Conservation (phyloP, 2,888 invertebrate species). For the Graphium colonna region DNA sequence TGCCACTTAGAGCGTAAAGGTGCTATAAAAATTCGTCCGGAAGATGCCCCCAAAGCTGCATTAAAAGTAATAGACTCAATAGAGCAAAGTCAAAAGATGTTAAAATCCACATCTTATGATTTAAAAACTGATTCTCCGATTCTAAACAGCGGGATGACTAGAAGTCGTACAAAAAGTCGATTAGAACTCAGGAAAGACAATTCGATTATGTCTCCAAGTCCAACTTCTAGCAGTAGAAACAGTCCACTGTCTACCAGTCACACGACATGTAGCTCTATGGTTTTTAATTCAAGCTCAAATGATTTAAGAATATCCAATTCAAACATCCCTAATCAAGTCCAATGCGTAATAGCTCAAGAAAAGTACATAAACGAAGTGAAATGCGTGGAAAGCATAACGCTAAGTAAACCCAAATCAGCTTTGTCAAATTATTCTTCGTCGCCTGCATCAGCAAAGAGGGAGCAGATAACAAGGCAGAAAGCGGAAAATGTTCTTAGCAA, state of each 20-base stretch:
- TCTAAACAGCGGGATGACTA: constrained; percentile 53
- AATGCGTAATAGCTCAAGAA: constrained; percentile 77
- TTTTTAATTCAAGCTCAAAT: constrained; percentile 75
- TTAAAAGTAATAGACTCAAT: constrained; percentile 72
- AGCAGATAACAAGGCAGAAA: constrained; percentile 69
- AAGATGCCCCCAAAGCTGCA: constrained; percentile 70
- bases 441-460: constrained; percentile 61
- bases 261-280: constrained; percentile 77
- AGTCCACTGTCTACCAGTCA: constrained; percentile 75
- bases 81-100: constrained; percentile 73
- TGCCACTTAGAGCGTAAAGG: constrained; percentile 70
- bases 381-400: constrained; percentile 72
- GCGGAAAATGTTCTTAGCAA: constrained; percentile 72
- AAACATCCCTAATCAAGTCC: constrained; percentile 70
- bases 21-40: constrained; percentile 72
- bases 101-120: constrained; percentile 72
- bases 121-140: constrained; percentile 68
- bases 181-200: constrained; percentile 67
- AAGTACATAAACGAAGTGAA: constrained; percentile 74
- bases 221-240: constrained; percentile 73
- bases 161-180: constrained; percentile 61
- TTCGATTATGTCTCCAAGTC: constrained; percentile 67
- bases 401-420: constrained; percentile 58
- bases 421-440: constrained; percentile 53
- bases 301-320: constrained; percentile 73